phyloP scores from a whole-genome alignment of 1,140 invertebrate genomes.

The Grapholita molesta region DNA sequence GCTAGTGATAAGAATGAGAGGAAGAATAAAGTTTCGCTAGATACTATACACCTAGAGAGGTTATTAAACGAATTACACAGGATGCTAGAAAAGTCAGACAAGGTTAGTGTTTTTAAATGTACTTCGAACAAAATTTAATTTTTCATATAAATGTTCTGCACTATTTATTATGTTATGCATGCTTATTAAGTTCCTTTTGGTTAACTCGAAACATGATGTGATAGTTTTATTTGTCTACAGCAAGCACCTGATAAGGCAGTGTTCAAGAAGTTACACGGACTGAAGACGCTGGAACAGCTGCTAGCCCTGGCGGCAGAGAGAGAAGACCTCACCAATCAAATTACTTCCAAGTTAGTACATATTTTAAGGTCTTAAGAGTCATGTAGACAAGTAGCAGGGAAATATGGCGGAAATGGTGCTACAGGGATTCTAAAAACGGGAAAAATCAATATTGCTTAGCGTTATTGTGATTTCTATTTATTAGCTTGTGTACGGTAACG shows the following conservation, averaged over 20 bases:
- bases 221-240: constrained; percentile 18
- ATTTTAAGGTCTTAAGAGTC: too few species aligned
- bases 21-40: constrained; percentile 28
- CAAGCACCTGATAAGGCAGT: constrained; percentile 30
- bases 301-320: constrained; percentile 44
- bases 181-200: too few species aligned
- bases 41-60: constrained; percentile 46
- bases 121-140: constrained; percentile 19
- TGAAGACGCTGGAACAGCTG: constrained; percentile 44
- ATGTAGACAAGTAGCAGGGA: too few species aligned
- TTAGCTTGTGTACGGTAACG: too few species aligned
- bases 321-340: constrained; percentile 39
- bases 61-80: constrained; percentile 56
- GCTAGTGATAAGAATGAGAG: constrained; percentile 39
- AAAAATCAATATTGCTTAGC: too few species aligned
- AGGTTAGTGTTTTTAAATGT: constrained; percentile 31
- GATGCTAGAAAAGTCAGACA: constrained; percentile 52
- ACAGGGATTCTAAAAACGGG: too few species aligned
- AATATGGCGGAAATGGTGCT: too few species aligned
- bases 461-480: too few species aligned
- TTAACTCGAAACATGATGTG: background rate
- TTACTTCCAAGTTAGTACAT: constrained; percentile 48
- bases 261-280: constrained; percentile 36
- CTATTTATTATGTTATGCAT: too few species aligned
- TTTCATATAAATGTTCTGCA: constrained; percentile 46